phyloP scores from a whole-genome alignment of 2,888 invertebrate species.

The Volucella zonaria region DNA sequence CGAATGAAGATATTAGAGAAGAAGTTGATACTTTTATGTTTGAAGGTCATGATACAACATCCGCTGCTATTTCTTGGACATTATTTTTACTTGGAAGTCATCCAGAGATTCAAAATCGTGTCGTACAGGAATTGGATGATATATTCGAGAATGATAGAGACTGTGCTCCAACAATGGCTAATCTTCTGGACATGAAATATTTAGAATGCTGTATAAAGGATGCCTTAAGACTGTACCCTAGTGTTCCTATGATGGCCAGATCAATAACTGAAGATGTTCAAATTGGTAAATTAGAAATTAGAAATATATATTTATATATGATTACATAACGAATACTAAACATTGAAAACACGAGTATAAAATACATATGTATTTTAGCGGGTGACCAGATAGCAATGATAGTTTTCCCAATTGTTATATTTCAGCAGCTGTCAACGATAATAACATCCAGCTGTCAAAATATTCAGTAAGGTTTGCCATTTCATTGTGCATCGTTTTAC shows the following conservation, averaged over 20 bases:
- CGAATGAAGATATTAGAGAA: slow-evolving; percentile 84
- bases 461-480: too few species aligned
- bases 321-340: too few species aligned
- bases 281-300: slow-evolving; percentile 83
- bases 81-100: slow-evolving; percentile 81
- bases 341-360: too few species aligned
- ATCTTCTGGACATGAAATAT: slow-evolving; percentile 86
- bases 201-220: slow-evolving; percentile 89
- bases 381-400: too few species aligned
- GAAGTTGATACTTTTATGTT: slow-evolving; percentile 88
- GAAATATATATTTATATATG: not conserved
- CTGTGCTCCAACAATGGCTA: slow-evolving; percentile 84
- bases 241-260: slow-evolving; percentile 87
- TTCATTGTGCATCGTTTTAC: too few species aligned
- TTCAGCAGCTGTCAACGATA: too few species aligned
- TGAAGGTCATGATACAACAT: slow-evolving; percentile 84
- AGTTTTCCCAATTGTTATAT: too few species aligned
- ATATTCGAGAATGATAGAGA: slow-evolving; percentile 83
- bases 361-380: too few species aligned
- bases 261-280: slow-evolving; percentile 84
- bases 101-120: slow-evolving; percentile 82
- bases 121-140: slow-evolving; percentile 83
- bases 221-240: slow-evolving; percentile 86
- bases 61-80: slow-evolving; percentile 83
- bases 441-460: too few species aligned